These are phyloP conservation scores for Drosophila prolongata DNA, from an alignment of 2,888 invertebrate species.

Conservation along the genomic window DNA sequence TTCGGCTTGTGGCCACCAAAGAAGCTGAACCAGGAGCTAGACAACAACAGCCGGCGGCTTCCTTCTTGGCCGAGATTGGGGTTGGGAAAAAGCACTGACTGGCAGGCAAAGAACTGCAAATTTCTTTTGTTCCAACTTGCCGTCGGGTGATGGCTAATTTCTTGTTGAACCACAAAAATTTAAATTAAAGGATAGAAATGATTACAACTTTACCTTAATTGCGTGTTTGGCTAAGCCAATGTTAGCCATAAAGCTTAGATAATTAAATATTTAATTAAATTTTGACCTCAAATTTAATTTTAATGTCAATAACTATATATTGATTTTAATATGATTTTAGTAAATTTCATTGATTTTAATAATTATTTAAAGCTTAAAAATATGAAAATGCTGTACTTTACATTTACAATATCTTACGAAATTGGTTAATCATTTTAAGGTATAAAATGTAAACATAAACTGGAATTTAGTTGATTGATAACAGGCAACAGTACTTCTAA, in stretches of 20 bases:
- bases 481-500: no score
- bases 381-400: no score
- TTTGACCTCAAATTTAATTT: not conserved
- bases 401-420: no score
- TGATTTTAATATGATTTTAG: no score
- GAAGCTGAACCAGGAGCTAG: conserved; percentile 14
- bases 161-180: conserved; percentile 6
- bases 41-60: conserved; percentile 16
- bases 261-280: not conserved
- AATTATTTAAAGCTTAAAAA: no score
- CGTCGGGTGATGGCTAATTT: conserved; percentile 12
- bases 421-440: no score
- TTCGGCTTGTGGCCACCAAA: conserved; percentile 40
- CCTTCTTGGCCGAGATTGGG: conserved; percentile 3
- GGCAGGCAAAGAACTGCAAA: not conserved
- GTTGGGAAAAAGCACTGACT: conserved; percentile 5
- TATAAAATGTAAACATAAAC: no score
- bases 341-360: no score
- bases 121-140: conserved; percentile 17
- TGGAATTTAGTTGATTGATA: no score
- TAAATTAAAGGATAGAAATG: not conserved
- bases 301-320: no score
- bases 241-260: not conserved
- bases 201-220: not conserved
- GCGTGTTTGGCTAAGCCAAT: not conserved